Conservation (phyloP, 1,140 invertebrate species). For the Batillaria attramentaria region DNA sequence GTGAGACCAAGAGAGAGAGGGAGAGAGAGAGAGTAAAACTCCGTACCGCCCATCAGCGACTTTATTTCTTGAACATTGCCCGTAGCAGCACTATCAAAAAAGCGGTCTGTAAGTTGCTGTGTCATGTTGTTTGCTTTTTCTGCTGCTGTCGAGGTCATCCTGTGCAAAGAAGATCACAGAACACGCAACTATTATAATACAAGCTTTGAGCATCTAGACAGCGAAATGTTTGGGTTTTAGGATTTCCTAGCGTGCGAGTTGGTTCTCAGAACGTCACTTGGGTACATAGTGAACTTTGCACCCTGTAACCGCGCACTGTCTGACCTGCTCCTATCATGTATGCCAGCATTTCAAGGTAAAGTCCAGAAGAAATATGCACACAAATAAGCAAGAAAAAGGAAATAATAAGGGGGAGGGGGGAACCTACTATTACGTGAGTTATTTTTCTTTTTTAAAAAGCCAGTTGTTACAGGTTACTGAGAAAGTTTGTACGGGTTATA, state of each 20-base stretch:
- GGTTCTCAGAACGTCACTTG: not conserved
- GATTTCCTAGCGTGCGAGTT: not conserved
- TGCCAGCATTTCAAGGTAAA: not conserved
- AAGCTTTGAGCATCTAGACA: not conserved
- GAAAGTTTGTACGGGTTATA: too few species aligned
- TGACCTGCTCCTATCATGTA: too few species aligned
- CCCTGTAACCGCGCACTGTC: too few species aligned
- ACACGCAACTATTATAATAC: not conserved
- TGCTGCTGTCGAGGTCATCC: slow-evolving; percentile 25
- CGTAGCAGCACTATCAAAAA: slow-evolving; percentile 50
- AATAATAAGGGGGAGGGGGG: too few species aligned
- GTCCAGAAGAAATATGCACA: not conserved
- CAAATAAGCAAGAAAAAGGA: too few species aligned
- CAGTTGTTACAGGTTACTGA: too few species aligned
- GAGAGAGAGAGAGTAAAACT: not conserved
- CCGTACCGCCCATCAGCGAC: slow-evolving; percentile 41
- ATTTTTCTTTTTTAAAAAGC: too few species aligned
- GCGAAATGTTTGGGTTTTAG: not conserved
- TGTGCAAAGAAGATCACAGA: not conserved
- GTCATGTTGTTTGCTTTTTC: slow-evolving; percentile 12
- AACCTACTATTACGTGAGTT: too few species aligned
- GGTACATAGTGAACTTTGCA: too few species aligned
- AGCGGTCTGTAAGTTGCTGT: slow-evolving; percentile 21
- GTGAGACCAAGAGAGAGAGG: not conserved
- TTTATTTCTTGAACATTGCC: slow-evolving; percentile 46